Evolutionary conservation across 1,140 invertebrate species (phyloP).

Genomic region (Trinorchestia longiramus): DNA sequence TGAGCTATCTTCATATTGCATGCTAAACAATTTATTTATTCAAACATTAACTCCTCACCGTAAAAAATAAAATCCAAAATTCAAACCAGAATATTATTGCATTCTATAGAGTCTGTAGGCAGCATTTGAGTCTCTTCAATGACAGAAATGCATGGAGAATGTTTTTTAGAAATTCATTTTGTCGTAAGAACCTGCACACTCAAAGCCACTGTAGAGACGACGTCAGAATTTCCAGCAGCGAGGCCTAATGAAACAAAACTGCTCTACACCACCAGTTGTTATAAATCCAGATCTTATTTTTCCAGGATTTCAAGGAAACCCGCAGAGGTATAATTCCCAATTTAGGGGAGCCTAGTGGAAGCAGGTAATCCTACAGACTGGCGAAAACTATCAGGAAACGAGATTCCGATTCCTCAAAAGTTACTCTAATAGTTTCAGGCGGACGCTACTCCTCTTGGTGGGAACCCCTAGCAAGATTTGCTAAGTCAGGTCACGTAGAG

Average conservation of each 20-base stretch:
- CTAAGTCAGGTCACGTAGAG: neutral
- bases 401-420: constrained; percentile 42
- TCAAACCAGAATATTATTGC: too few relatives aligned
- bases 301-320: neutral
- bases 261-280: neutral
- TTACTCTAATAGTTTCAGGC: neutral
- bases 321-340: neutral
- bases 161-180: too few relatives aligned
- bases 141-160: too few relatives aligned
- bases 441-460: neutral
- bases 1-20: too few relatives aligned
- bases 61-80: too few relatives aligned
- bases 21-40: too few relatives aligned
- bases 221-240: neutral
- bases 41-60: too few relatives aligned
- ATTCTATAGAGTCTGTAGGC: too few relatives aligned
- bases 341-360: neutral
- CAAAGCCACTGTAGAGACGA: too few relatives aligned
- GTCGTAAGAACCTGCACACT: too few relatives aligned
- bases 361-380: constrained; percentile 3
- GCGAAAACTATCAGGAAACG: constrained; percentile 24
- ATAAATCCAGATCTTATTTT: neutral
- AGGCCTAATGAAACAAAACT: neutral
- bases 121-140: too few relatives aligned
- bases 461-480: neutral